These are phyloP conservation scores for Spodoptera frugiperda DNA, from an alignment of 1,140 invertebrate species.

Conservation along the genomic window DNA sequence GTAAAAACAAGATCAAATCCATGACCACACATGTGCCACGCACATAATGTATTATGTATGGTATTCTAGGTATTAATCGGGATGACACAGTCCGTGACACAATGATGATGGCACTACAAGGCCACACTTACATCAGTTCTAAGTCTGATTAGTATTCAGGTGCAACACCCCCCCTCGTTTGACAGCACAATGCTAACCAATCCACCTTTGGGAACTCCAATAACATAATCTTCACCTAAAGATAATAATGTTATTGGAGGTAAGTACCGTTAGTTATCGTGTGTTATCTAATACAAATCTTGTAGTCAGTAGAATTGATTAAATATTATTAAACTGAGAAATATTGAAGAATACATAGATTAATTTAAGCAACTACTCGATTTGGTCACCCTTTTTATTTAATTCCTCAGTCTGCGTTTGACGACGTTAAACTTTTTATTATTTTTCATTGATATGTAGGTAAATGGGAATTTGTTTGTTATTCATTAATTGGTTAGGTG, in stretches of 20 bases:
- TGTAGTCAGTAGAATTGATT: background rate
- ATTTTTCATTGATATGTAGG: too few species aligned
- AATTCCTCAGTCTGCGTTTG: too few species aligned
- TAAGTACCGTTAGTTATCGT: too few species aligned
- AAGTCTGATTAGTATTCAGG: conserved; percentile 56
- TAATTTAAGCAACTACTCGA: too few species aligned
- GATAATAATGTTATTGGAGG: too few species aligned
- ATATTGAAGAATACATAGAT: too few species aligned
- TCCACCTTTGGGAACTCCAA: conserved; percentile 45
- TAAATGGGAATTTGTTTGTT: too few species aligned
- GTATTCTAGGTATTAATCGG: conserved; percentile 44
- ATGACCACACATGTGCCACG: background rate
- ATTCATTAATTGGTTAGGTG: too few species aligned
- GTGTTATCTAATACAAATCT: background rate
- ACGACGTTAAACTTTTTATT: too few species aligned
- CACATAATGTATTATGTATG: conserved; percentile 33
- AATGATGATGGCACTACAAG: conserved; percentile 65
- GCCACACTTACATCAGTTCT: conserved; percentile 58
- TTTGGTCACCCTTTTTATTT: too few species aligned
- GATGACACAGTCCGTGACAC: conserved; percentile 65
- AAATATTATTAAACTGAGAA: too few species aligned
- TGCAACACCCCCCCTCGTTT: conserved; percentile 25
- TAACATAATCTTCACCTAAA: conserved; percentile 9
- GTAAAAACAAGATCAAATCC: conserved; percentile 6
- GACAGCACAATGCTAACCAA: conserved; percentile 49